Evolutionary conservation across 2,888 invertebrate genomes (phyloP).

Genomic region (Aphidoletes aphidimyza): DNA sequence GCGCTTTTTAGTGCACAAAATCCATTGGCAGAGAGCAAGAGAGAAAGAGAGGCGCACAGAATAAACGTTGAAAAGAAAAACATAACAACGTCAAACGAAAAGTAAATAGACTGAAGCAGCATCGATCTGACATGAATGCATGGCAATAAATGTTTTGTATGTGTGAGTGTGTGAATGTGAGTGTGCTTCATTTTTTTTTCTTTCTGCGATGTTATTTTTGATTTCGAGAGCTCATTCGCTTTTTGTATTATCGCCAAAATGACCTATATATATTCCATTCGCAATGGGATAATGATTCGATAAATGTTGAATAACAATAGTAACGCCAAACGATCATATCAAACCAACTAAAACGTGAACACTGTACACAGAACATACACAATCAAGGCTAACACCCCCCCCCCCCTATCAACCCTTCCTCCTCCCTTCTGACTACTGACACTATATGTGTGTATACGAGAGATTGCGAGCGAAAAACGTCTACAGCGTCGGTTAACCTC

Average conservation of each 20-base stretch:
- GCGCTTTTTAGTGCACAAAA: no score
- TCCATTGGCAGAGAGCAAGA: neutral
- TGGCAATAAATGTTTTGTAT: conserved; percentile 27
- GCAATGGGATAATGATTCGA: conserved; percentile 43
- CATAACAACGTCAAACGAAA: conserved; percentile 15
- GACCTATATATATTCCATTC: conserved; percentile 37
- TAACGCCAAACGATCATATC: neutral
- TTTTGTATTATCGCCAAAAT: conserved; percentile 18
- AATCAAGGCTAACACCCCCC: no score
- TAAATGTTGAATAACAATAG: conserved; percentile 44
- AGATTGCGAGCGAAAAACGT: neutral
- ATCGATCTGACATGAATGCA: conserved; percentile 35
- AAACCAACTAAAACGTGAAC: neutral
- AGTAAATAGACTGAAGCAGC: conserved; percentile 1
- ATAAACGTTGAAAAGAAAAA: neutral
- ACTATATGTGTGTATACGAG: neutral
- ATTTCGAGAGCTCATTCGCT: neutral
- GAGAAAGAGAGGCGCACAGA: neutral
- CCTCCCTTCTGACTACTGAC: no score
- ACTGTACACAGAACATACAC: neutral
- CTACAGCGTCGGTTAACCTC: neutral
- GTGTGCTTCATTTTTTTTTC: neutral
- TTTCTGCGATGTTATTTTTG: neutral
- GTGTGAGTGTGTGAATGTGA: neutral
- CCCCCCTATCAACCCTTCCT: no score